These are phyloP conservation scores for Alectoris magna DNA, from an alignment of 2,797 vertebrate genomes.

Conservation along the genomic window DNA sequence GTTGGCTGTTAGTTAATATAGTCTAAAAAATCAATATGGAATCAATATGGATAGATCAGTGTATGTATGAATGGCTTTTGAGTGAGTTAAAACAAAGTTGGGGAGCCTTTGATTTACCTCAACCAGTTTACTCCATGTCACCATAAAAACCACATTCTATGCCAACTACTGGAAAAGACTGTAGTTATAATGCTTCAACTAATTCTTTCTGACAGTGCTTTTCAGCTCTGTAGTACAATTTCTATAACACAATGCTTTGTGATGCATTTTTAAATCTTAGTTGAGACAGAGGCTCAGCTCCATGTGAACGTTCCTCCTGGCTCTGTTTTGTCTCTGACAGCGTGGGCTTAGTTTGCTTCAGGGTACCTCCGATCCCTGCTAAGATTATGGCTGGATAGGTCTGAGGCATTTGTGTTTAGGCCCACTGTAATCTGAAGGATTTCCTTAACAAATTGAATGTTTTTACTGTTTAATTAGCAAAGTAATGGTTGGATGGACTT, in stretches of 20 bases:
- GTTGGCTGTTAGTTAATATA: background rate
- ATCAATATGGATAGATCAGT: background rate
- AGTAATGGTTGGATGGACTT: slow-evolving; percentile 57
- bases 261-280: background rate
- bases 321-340: slow-evolving; percentile 11
- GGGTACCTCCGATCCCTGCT: slow-evolving; percentile 32
- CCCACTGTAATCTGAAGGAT: slow-evolving; percentile 33
- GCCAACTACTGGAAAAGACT: background rate
- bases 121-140: background rate
- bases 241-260: background rate
- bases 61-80: background rate
- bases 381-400: slow-evolving; percentile 56
- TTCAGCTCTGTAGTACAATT: slow-evolving; percentile 19
- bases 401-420: slow-evolving; percentile 38
- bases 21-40: background rate
- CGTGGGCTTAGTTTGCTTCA: background rate
- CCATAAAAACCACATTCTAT: background rate
- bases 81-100: background rate
- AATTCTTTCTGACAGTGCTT: slow-evolving; percentile 47
- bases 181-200: background rate
- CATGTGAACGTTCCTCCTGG: background rate
- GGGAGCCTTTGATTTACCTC: background rate
- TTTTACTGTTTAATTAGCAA: slow-evolving; percentile 59
- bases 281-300: background rate
- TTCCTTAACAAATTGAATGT: slow-evolving; percentile 50